Evolutionary conservation across 64 coral and sea anemone species (phyloP).

Genomic region (Stichodactyla helianthus): DNA sequence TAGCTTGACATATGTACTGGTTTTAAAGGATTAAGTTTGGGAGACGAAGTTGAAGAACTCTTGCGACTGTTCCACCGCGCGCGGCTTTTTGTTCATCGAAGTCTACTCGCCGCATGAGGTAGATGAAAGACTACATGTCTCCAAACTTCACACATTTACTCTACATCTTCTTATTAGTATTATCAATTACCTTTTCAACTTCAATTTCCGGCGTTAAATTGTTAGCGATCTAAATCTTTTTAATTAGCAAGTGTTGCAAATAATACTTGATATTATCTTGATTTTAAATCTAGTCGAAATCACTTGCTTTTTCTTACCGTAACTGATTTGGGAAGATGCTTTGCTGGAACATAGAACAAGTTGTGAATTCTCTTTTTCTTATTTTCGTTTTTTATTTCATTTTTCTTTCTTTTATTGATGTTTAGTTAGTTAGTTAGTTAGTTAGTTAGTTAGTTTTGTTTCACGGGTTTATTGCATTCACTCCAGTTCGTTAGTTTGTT

Average conservation of each 20-base stretch:
- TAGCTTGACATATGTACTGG: background rate
- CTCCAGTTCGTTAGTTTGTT: too few species aligned
- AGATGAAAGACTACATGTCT: background rate
- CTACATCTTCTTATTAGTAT: conserved; percentile 3
- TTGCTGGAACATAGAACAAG: too few species aligned
- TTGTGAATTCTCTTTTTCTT: too few species aligned
- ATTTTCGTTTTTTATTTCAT: too few species aligned
- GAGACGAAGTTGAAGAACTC: background rate
- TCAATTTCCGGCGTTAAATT: conserved; percentile 40
- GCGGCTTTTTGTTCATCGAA: background rate
- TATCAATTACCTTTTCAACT: conserved; percentile 54
- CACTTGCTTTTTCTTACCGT: too few species aligned
- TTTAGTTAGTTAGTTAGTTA: too few species aligned
- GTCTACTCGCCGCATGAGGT: background rate
- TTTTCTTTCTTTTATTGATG: too few species aligned
- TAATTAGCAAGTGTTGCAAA: background rate
- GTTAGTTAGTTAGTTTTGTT: too few species aligned
- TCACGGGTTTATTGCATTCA: too few species aligned
- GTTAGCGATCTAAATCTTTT: background rate
- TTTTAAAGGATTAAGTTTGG: background rate
- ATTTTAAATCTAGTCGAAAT: too few species aligned
- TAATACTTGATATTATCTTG: too few species aligned
- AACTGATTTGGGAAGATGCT: too few species aligned
- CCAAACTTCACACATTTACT: background rate
- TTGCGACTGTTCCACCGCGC: background rate